A percentile compares a stretch with the other conserved stretches of the same genome.
phyloP scores from a whole-genome alignment of 1,140 invertebrate genomes.

The Muscidifurax raptorellus region DNA sequence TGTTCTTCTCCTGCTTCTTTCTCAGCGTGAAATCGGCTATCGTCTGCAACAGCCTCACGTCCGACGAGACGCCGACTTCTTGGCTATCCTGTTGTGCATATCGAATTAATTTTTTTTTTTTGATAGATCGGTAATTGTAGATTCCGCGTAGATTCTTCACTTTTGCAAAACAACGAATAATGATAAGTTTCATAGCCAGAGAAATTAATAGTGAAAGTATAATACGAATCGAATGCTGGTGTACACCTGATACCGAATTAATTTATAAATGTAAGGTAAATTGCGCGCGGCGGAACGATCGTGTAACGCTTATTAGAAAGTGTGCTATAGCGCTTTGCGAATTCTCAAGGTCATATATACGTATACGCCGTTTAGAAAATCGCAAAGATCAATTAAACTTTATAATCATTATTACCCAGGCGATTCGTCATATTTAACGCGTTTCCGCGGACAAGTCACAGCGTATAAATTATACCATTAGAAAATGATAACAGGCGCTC shows the following conservation, averaged over 20 bases:
- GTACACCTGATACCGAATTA: not conserved
- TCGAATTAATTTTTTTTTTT: too few relatives aligned
- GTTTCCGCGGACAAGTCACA: too few relatives aligned
- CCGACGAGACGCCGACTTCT: not conserved
- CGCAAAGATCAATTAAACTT: not conserved
- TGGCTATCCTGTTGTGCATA: not conserved
- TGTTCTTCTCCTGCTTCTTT: conserved; percentile 75
- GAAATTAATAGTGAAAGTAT: not conserved
- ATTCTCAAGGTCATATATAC: not conserved
- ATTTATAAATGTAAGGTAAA: not conserved
- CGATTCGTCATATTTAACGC: too few relatives aligned
- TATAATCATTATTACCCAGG: too few relatives aligned
- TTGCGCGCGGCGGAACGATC: not conserved
- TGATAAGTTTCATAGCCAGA: too few relatives aligned
- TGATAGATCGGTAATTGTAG: too few relatives aligned
- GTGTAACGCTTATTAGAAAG: not conserved
- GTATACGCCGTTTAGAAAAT: not conserved
- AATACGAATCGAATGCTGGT: not conserved
- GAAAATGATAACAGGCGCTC: too few relatives aligned
- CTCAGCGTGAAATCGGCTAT: conserved; percentile 47
- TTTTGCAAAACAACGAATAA: too few relatives aligned
- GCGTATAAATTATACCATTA: too few relatives aligned
- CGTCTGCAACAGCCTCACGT: conserved; percentile 36
- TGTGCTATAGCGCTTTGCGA: not conserved
- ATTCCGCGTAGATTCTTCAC: too few relatives aligned